Evolutionary conservation across 2,113 vertebrate species (phyloP).

Genomic region (Amazona guildingii): DNA sequence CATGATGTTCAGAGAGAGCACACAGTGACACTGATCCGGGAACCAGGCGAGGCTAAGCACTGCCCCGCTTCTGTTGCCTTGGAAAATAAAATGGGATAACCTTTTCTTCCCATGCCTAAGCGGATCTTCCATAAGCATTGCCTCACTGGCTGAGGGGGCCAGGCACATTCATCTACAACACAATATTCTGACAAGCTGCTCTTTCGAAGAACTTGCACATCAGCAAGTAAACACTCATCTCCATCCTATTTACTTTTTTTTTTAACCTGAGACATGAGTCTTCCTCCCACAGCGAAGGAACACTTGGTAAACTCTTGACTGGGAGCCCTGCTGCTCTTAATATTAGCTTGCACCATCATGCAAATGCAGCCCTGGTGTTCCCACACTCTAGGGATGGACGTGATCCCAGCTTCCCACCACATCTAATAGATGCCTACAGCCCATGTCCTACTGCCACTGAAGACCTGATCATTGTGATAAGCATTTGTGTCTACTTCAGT

Average conservation of each 20-base stretch:
- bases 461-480: background rate
- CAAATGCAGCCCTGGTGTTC: background rate
- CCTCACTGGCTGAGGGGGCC: background rate
- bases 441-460: background rate
- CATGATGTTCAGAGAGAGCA: background rate
- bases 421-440: background rate
- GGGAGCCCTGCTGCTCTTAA: background rate
- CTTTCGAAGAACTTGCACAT: background rate
- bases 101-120: background rate
- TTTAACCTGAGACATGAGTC: background rate
- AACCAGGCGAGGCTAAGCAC: background rate
- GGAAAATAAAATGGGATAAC: background rate
- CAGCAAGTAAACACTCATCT: background rate
- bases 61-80: background rate
- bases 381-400: background rate
- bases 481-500: background rate
- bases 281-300: background rate
- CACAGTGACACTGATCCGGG: too few species aligned
- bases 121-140: background rate
- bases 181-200: background rate
- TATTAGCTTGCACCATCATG: slow-evolving; percentile 7
- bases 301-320: background rate
- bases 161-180: background rate
- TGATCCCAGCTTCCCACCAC: background rate
- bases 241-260: background rate